Evolutionary conservation across 2,888 invertebrate genomes (phyloP), one percentile per base, ranked within the genome.

Genomic region (Nomada fabriciana): DNA sequence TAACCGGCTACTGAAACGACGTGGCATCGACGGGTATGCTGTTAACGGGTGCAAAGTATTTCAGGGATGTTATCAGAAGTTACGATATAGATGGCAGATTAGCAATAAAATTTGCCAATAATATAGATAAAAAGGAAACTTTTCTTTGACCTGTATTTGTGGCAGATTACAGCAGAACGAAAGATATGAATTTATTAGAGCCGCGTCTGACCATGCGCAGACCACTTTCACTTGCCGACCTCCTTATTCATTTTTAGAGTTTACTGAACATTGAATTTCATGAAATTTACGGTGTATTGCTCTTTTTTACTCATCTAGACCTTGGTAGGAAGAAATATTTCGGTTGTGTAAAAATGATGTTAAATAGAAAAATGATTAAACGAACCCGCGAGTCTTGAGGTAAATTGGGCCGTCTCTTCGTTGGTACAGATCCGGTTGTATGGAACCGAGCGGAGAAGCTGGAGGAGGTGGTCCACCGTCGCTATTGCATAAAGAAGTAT

Each of bases 341-440:
- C 36, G 36, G 1, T 1, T 2, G 9, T 18, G 3, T 20, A 18
- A 23, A 11, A 52, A 7, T n/a, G 2, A 25, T 18, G 5, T n/a
- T 13, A 23, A 47, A 59, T 29, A 42, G 9, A n/a, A 59, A 20
- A 53, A 57, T 43, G 18, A 23, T 53, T 36, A n/a, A 74, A 53
- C 84, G 15, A 67, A 91, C 91, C 91, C 91, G 84, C 95, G 93
- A 85, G 95, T 94, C 74, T 96, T 96, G 89, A 97, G 95, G 91
- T 97, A 96, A 63, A 98, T 94, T 0, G 97, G 97, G 2, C 97
- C 97, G 91, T 97, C 97, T 77, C 96, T 95, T 90, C 97, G 96
- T 23, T 97, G 96, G 94, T 98, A 98, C 55, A 98, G 95, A 93
- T 98, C 98, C 0, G 98, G 98, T 90, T 98, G 98, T 1, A 98